phyloP scores from a whole-genome alignment of 2,797 vertebrate species.

The Vespertilio murinus region DNA sequence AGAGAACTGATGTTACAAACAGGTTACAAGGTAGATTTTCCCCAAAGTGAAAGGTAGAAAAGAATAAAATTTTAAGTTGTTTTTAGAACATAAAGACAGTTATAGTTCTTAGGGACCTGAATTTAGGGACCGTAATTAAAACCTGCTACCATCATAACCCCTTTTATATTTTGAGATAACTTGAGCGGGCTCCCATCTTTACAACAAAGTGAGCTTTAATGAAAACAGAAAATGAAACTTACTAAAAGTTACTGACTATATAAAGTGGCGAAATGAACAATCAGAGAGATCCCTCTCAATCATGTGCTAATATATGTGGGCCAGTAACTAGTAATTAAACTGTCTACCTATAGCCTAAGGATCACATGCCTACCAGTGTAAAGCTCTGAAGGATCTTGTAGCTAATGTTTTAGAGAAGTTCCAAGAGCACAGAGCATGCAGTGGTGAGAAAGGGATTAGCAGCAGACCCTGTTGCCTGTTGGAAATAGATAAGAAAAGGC shows the following conservation, averaged over 20 bases:
- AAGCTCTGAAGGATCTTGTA: background rate
- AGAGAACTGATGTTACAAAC: background rate
- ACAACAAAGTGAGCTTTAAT: background rate
- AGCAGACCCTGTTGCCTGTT: background rate
- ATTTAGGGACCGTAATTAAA: background rate
- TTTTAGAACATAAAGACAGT: background rate
- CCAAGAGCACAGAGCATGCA: constrained; percentile 15
- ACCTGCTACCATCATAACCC: background rate
- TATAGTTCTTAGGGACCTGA: background rate
- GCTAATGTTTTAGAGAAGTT: constrained; percentile 40
- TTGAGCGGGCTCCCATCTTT: background rate
- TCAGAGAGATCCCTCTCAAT: background rate
- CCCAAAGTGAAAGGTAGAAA: background rate
- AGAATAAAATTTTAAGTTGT: background rate
- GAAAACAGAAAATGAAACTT: background rate
- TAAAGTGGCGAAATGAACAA: background rate
- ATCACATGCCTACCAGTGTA: background rate
- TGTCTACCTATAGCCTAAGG: background rate
- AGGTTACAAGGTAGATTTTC: background rate
- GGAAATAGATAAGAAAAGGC: constrained; percentile 57
- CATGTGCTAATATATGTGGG: background rate
- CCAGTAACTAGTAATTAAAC: background rate
- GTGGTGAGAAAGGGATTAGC: constrained; percentile 39
- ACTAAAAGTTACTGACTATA: background rate
- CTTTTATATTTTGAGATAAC: background rate